These are phyloP conservation scores for Trichomalopsis sarcophagae DNA, from an alignment of 1,140 invertebrate species.

Conservation along the genomic window DNA sequence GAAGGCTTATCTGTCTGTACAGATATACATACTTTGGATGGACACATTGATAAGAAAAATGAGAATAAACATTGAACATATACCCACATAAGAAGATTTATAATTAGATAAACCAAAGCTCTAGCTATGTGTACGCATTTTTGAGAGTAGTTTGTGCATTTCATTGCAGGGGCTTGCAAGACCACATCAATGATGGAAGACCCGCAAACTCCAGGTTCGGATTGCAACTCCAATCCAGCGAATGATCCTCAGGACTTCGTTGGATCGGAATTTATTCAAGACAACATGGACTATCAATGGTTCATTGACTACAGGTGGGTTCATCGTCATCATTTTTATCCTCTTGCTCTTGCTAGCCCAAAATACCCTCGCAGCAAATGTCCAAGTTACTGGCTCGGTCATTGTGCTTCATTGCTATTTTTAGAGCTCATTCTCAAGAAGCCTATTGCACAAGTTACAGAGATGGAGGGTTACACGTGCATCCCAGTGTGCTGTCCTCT, in stretches of 20 bases:
- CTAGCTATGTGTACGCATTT: background rate
- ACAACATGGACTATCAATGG: slow-evolving; percentile 93
- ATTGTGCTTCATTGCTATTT: slow-evolving; percentile 33
- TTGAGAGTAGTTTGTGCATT: slow-evolving; percentile 15
- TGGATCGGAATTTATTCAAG: slow-evolving; percentile 86
- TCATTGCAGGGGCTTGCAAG: slow-evolving; percentile 63
- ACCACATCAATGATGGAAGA: slow-evolving; percentile 70
- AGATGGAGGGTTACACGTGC: slow-evolving; percentile 84
- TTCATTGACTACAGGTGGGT: slow-evolving; percentile 87
- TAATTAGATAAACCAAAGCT: background rate
- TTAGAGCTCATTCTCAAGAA: slow-evolving; percentile 10
- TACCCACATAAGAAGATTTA: background rate
- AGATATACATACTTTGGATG: background rate
- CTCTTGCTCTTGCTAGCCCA: background rate
- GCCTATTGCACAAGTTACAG: slow-evolving; percentile 70
- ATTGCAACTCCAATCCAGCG: slow-evolving; percentile 78
- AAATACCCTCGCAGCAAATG: background rate
- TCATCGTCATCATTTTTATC: background rate
- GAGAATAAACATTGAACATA: background rate
- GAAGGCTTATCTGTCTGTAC: background rate
- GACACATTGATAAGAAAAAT: background rate
- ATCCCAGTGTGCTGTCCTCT: slow-evolving; percentile 87
- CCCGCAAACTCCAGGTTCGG: slow-evolving; percentile 77
- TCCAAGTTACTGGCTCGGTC: background rate
- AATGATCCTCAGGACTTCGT: slow-evolving; percentile 71